phyloP scores from a whole-genome alignment of 2,888 invertebrate genomes.

The Disparrhopalites patrizii region DNA sequence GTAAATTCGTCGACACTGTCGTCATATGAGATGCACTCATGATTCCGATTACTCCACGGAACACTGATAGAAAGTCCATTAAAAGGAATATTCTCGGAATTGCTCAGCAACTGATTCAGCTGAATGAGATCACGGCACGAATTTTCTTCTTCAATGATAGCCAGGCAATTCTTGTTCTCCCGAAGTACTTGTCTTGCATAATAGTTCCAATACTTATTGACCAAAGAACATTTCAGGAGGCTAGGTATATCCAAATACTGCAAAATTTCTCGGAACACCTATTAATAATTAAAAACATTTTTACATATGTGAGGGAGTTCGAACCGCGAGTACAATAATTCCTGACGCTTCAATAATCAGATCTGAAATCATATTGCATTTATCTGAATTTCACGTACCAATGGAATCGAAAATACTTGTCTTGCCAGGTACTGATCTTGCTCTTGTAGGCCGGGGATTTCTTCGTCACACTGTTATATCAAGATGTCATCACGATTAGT shows the following conservation, averaged over 20 bases:
- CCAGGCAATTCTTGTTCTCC: background rate
- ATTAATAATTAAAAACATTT: background rate
- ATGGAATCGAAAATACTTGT: background rate
- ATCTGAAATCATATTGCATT: background rate
- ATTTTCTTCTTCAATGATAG: slow-evolving; percentile 1
- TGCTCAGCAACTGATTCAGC: background rate
- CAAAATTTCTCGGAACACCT: background rate
- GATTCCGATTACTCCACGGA: background rate
- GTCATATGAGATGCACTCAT: background rate
- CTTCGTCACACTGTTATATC: too few relatives aligned
- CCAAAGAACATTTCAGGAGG: background rate
- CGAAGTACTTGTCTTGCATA: background rate
- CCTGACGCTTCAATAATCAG: too few relatives aligned
- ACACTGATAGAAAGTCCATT: background rate
- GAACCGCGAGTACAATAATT: too few relatives aligned
- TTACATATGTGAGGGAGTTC: too few relatives aligned
- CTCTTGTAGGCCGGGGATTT: too few relatives aligned
- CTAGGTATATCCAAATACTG: background rate
- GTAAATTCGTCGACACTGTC: background rate
- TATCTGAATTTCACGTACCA: background rate
- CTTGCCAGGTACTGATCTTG: too few relatives aligned
- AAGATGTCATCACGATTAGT: too few relatives aligned
- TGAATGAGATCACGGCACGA: background rate
- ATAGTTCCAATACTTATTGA: background rate
- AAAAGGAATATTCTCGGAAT: background rate